Base-by-base conservation (phyloP, 2,797 vertebrate genomes). In the Gila robusta region DNA sequence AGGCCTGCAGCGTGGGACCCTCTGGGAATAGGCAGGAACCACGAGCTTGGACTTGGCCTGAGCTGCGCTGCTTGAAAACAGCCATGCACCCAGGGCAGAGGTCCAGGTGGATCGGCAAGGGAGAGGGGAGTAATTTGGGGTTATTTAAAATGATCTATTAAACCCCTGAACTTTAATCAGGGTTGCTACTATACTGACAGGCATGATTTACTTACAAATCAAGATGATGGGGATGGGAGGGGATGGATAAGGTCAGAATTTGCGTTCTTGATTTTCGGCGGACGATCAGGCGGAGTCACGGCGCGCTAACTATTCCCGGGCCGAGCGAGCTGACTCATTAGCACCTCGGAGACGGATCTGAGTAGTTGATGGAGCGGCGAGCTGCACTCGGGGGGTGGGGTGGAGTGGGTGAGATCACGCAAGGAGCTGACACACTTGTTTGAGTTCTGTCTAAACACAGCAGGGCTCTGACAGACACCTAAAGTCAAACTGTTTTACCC, bases 101-200 rank as follows among this genome's bases (percentile, higher is more conserved):
- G 96, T 97, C 97, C 98, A 98, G 97, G 97, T 98, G 97, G 97
- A 97, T 97, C 95, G 95, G 94, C 96, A 92, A 85, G 96, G 96
- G 94, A 96, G 95, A 96, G 94, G 93, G 93, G 95, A 96, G 95
- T 96, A 96, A 97, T 96, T 96, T 97, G 94, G 96, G 95, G 94
- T 96, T 97, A 96, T 96, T 97, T 94, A 94, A 97, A 98, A 98
- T 96, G 97, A 98, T 98, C 97, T 97, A 98, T 98, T 98, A 98
- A 98, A 98, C 96, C 96, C 95, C 96, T 97, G 97, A 98, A 97
- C 97, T 98, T 98, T 98, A 98, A 98, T 98, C 97, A 98, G 96
- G 93, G 96, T 94, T 96, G 97, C 97, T 97, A 98, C 97, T 94
- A 96, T 92, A 96, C 96, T 96, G 97, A 97, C 96, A 97, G 96